phyloP scores from a whole-genome alignment of 2,888 invertebrate species.

The Lucinisca nassula region DNA sequence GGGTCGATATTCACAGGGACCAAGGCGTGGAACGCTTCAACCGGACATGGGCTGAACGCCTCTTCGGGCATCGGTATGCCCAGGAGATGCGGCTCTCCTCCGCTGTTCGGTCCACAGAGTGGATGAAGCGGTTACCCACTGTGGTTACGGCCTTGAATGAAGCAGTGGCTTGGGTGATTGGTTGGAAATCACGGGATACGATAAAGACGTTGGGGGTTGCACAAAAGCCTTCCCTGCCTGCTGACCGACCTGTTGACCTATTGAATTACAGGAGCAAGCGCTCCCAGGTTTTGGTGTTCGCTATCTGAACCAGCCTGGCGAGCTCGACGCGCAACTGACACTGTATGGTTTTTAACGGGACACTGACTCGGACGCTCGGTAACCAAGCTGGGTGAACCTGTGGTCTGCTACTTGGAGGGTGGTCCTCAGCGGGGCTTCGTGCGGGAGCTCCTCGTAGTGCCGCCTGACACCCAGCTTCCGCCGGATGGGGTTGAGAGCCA shows the following conservation, averaged over 20 bases:
- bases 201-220: too few relatives aligned
- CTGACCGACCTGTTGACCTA: too few relatives aligned
- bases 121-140: slow-evolving; percentile 55
- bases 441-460: slow-evolving; percentile 41
- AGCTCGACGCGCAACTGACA: slow-evolving; percentile 56
- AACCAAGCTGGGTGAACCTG: too few relatives aligned
- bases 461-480: neutral
- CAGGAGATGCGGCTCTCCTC: slow-evolving; percentile 28
- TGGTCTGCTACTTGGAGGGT: slow-evolving; percentile 44
- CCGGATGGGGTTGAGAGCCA: too few relatives aligned
- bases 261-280: too few relatives aligned
- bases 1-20: slow-evolving; percentile 52
- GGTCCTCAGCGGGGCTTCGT: slow-evolving; percentile 47
- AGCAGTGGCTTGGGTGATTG: slow-evolving; percentile 4
- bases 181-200: too few relatives aligned
- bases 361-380: slow-evolving; percentile 4
- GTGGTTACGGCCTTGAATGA: slow-evolving; percentile 53
- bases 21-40: slow-evolving; percentile 64
- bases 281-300: too few relatives aligned
- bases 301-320: slow-evolving; percentile 54
- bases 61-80: slow-evolving; percentile 63
- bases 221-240: slow-evolving; percentile 12
- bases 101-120: slow-evolving; percentile 44
- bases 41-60: slow-evolving; percentile 57
- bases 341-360: slow-evolving; percentile 56